These are phyloP conservation scores for Sturnus vulgaris DNA, from an alignment of 2,113 vertebrate species.

Conservation along the genomic window DNA sequence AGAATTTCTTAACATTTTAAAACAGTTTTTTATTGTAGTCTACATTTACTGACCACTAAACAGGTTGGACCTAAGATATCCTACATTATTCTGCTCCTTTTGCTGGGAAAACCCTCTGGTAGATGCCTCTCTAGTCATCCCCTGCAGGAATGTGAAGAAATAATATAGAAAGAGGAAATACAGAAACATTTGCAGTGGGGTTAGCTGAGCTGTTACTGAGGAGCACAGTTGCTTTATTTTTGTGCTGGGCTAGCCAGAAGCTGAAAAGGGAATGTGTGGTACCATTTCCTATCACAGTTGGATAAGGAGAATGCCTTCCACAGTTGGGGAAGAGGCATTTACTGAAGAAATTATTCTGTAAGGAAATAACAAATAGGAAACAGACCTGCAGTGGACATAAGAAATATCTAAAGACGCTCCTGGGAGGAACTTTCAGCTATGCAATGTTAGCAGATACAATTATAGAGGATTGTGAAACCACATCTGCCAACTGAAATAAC, in stretches of 20 bases:
- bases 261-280: background rate
- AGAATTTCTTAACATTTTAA: background rate
- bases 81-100: background rate
- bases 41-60: background rate
- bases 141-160: background rate
- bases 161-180: background rate
- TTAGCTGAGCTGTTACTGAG: background rate
- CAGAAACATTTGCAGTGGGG: background rate
- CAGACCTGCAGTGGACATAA: conserved; percentile 47
- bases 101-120: background rate
- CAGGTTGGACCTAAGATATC: background rate
- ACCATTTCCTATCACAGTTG: background rate
- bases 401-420: conserved; percentile 43
- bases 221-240: background rate
- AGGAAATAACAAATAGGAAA: conserved; percentile 52
- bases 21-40: background rate
- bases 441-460: conserved; percentile 37
- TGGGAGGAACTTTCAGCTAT: conserved; percentile 39
- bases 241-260: background rate
- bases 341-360: conserved; percentile 44
- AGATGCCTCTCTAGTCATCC: background rate
- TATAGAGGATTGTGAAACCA: conserved; percentile 49
- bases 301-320: conserved; percentile 7
- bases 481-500: conserved; percentile 64
- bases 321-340: conserved; percentile 24